These are phyloP conservation scores for Smittia sp. DNA, from an alignment of 2,888 invertebrate genomes.

Conservation along the genomic window DNA sequence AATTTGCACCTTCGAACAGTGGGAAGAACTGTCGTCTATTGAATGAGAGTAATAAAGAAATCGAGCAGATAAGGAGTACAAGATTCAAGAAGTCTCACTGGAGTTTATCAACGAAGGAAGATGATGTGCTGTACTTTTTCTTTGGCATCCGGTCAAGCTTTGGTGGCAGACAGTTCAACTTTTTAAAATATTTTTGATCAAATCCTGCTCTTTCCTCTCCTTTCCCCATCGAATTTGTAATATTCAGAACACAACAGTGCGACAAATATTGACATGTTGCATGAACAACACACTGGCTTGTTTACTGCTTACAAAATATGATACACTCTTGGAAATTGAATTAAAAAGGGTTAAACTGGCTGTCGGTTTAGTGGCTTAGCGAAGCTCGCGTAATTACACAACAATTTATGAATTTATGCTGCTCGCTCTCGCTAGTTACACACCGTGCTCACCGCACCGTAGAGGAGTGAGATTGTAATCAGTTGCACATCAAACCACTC, in stretches of 20 bases:
- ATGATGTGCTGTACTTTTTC: too few species aligned
- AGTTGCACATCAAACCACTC: conserved; percentile 37
- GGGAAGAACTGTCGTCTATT: neutral
- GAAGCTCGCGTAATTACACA: conserved; percentile 19
- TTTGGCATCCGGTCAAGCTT: too few species aligned
- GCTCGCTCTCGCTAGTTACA: neutral
- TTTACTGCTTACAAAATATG: conserved; percentile 18
- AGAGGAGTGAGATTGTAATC: conserved; percentile 35
- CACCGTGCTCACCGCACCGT: conserved; percentile 28
- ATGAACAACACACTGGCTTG: neutral
- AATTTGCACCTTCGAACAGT: conserved; percentile 4
- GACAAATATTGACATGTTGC: conserved; percentile 6
- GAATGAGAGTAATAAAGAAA: too few species aligned
- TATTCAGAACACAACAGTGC: too few species aligned
- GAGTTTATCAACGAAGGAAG: too few species aligned
- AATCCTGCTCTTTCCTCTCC: too few species aligned
- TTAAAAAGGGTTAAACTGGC: conserved; percentile 26
- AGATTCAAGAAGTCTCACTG: too few species aligned
- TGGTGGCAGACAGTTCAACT: too few species aligned
- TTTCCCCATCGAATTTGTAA: too few species aligned
- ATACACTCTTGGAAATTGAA: conserved; percentile 21
- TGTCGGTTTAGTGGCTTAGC: neutral
- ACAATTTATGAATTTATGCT: conserved; percentile 12
- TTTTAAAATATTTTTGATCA: too few species aligned
- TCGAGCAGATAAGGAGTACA: too few species aligned